These are phyloP conservation scores for Hylyphantes graminicola DNA, from an alignment of 1,140 invertebrate species.

Conservation along the genomic window DNA sequence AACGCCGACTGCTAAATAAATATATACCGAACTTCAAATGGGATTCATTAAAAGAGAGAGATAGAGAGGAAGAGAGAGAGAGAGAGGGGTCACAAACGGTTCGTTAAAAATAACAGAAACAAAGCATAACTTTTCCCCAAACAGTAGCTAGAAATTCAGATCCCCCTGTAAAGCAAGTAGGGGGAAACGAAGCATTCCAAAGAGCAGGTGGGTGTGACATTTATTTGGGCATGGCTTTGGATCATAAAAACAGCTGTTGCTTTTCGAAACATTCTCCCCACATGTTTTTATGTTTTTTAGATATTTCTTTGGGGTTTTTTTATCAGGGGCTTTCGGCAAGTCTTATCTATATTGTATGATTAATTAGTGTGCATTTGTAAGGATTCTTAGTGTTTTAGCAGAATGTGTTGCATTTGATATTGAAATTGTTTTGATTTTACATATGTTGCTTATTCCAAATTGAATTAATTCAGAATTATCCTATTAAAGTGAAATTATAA, in stretches of 20 bases:
- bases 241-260: slow-evolving; percentile 26
- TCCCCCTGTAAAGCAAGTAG: neutral
- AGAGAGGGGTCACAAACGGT: no score
- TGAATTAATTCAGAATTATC: no score
- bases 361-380: no score
- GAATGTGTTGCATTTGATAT: no score
- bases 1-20: no score
- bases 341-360: neutral
- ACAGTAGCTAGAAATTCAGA: neutral
- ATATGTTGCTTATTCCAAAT: no score
- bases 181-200: neutral
- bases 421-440: no score
- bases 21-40: no score
- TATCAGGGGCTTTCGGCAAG: neutral
- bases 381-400: no score
- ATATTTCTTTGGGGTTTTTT: neutral
- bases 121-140: neutral
- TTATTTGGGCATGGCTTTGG: slow-evolving; percentile 31
- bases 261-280: slow-evolving; percentile 5
- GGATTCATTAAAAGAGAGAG: no score
- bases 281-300: neutral
- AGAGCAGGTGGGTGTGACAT: slow-evolving; percentile 45
- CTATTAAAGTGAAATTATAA: no score
- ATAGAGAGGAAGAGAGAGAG: no score
- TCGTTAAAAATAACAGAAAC: neutral